phyloP scores from a whole-genome alignment of 1,140 invertebrate genomes.

The Danaus melanippus region DNA sequence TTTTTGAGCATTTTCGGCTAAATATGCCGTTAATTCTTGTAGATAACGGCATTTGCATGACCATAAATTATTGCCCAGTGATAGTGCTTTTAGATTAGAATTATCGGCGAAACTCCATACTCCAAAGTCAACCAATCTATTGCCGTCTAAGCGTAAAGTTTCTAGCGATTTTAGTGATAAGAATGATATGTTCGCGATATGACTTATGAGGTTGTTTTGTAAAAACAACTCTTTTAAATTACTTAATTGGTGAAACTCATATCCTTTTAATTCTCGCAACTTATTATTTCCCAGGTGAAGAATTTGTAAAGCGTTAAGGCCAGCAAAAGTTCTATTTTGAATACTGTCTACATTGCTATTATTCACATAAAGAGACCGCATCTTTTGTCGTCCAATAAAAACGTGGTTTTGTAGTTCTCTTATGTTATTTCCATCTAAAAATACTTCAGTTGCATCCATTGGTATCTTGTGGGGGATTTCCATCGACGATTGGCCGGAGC shows the following conservation, averaged over 20 bases:
- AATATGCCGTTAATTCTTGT: constrained; percentile 87
- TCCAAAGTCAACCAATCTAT: constrained; percentile 84
- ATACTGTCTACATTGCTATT: constrained; percentile 87
- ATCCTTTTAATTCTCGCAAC: constrained; percentile 85
- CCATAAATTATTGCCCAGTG: constrained; percentile 87
- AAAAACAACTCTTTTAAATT: constrained; percentile 88
- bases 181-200: constrained; percentile 87
- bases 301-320: constrained; percentile 84
- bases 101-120: constrained; percentile 87
- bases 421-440: constrained; percentile 91
- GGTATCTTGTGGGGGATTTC: constrained; percentile 89
- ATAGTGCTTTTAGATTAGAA: constrained; percentile 79
- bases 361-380: constrained; percentile 89
- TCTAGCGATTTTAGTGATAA: constrained; percentile 83
- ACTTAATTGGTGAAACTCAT: constrained; percentile 89
- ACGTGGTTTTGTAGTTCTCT: constrained; percentile 88
- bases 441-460: constrained; percentile 95
- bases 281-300: constrained; percentile 91
- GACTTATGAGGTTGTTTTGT: constrained; percentile 86
- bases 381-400: constrained; percentile 93
- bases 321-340: constrained; percentile 93
- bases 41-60: constrained; percentile 92
- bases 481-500: constrained; percentile 81
- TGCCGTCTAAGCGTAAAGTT: constrained; percentile 87
- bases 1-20: constrained; percentile 85